phyloP scores from a whole-genome alignment of 2,888 invertebrate species.

The Reticulitermes lucifugus region DNA sequence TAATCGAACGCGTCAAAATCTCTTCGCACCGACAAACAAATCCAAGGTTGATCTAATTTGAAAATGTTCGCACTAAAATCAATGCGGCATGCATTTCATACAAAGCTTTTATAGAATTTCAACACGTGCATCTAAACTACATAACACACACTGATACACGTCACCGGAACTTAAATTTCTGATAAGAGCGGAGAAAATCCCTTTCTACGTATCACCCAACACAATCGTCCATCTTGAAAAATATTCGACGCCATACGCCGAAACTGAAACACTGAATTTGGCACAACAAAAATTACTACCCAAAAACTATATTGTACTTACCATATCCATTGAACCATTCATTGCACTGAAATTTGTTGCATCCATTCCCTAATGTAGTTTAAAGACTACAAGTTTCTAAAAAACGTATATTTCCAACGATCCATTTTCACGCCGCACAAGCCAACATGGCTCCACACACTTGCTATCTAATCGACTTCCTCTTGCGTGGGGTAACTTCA shows the following conservation, averaged over 20 bases:
- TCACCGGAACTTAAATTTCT: too few species aligned
- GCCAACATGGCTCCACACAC: not conserved
- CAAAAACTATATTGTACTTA: constrained; percentile 55
- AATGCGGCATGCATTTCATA: too few species aligned
- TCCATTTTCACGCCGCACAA: constrained; percentile 15
- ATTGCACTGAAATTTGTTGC: constrained; percentile 54
- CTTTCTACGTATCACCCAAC: too few species aligned
- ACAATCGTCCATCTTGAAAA: constrained; percentile 23
- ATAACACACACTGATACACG: too few species aligned
- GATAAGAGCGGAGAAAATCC: too few species aligned
- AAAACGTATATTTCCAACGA: constrained; percentile 35
- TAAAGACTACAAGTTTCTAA: constrained; percentile 28
- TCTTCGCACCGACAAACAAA: too few species aligned
- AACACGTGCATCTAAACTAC: too few species aligned
- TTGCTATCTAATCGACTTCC: constrained; percentile 4
- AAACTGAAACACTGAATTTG: not conserved
- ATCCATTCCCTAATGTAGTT: constrained; percentile 40
- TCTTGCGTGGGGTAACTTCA: constrained; percentile 1
- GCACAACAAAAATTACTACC: not conserved
- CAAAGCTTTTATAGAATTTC: too few species aligned
- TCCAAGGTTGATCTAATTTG: too few species aligned
- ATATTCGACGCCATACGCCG: not conserved
- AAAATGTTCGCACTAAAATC: too few species aligned
- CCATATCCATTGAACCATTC: constrained; percentile 62
- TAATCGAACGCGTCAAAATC: too few species aligned